These are phyloP conservation scores for Mus pahari DNA, from an alignment of 2,113 vertebrate genomes.

Conservation along the genomic window DNA sequence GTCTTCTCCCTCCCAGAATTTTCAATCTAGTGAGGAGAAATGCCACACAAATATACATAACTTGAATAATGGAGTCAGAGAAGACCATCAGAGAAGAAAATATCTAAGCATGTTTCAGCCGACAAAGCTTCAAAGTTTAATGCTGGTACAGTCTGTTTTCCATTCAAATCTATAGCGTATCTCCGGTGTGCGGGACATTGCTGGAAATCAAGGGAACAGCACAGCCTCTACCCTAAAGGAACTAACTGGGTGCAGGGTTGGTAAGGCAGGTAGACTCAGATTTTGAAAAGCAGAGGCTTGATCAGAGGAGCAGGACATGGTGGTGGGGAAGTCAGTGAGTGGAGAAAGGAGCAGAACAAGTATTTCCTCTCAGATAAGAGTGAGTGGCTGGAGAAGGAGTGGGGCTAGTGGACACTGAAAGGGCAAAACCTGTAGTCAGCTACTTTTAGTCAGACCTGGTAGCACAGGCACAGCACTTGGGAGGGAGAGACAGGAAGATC, in stretches of 20 bases:
- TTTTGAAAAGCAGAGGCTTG: constrained; percentile 30
- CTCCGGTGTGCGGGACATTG: background rate
- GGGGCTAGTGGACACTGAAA: background rate
- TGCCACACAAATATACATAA: background rate
- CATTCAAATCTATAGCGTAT: background rate
- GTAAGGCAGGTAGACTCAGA: background rate
- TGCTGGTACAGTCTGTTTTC: background rate
- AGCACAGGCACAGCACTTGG: background rate
- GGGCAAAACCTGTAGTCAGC: background rate
- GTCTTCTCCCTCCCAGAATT: constrained; percentile 18
- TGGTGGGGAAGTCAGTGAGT: background rate
- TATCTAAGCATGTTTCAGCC: background rate
- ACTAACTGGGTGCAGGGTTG: background rate
- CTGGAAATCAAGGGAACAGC: constrained; percentile 1
- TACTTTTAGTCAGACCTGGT: background rate
- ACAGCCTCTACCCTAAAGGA: background rate
- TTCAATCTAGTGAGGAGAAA: background rate
- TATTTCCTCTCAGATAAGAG: constrained; percentile 5
- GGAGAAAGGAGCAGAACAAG: background rate
- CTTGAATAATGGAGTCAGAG: constrained; percentile 7
- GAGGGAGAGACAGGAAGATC: background rate
- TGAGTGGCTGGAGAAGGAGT: background rate
- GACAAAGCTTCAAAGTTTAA: constrained; percentile 35
- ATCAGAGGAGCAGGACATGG: background rate
- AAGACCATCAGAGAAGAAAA: background rate